Evolutionary conservation across 2,113 vertebrate species (phyloP).

Genomic region (Arvicanthis niloticus): DNA sequence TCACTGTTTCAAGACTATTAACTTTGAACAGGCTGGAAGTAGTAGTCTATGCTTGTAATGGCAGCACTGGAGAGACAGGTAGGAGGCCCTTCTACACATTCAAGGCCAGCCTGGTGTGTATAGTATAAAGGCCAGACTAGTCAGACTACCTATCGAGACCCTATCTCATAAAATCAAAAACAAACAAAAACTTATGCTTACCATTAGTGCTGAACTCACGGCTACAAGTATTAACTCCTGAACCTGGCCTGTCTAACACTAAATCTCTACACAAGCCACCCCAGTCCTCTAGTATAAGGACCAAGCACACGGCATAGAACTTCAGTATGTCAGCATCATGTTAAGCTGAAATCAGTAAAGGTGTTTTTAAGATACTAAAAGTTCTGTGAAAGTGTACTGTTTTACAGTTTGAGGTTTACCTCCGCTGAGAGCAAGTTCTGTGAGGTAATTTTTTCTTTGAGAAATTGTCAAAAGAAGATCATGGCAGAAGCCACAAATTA

Average conservation of each 20-base stretch:
- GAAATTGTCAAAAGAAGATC: neutral
- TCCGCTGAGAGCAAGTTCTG: neutral
- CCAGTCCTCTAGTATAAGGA: neutral
- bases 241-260: neutral
- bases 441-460: neutral
- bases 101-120: neutral
- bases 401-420: neutral
- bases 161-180: neutral
- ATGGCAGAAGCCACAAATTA: neutral
- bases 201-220: neutral
- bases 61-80: neutral
- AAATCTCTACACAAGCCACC: neutral
- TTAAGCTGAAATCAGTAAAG: neutral
- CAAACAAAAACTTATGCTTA: neutral
- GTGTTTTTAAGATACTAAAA: neutral
- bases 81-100: neutral
- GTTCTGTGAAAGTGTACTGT: neutral
- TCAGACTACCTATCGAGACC: neutral
- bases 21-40: neutral
- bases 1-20: neutral
- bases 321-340: neutral
- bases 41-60: neutral
- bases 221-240: neutral
- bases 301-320: no score
- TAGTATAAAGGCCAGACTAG: neutral